Evolutionary conservation across 2,888 invertebrate genomes (phyloP).

Genomic region (Acleris laterana): DNA sequence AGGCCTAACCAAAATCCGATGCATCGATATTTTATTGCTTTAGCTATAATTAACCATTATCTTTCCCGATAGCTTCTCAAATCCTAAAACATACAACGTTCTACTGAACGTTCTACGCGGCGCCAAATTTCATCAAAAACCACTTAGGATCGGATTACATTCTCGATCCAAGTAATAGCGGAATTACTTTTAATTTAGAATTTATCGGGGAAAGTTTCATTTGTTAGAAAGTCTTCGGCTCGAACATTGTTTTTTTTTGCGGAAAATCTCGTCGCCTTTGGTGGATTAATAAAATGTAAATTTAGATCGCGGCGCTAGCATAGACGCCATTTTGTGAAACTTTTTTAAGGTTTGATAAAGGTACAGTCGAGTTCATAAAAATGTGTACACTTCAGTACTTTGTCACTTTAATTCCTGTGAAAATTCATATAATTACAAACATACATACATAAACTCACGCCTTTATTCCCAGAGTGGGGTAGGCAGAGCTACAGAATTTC

Average conservation of each 20-base stretch:
- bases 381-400: no score
- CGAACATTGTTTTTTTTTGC: constrained; percentile 31
- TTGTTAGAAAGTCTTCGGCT: constrained; percentile 25
- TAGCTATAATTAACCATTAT: no score
- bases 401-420: no score
- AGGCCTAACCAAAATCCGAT: no score
- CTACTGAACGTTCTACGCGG: constrained; percentile 22
- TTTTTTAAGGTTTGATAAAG: no score
- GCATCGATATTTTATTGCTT: no score
- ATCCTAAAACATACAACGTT: constrained; percentile 15
- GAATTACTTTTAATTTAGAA: constrained; percentile 36
- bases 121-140: constrained; percentile 31
- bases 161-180: constrained; percentile 25
- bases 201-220: constrained; percentile 35
- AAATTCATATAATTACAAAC: no score
- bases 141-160: constrained; percentile 35
- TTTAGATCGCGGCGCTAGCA: constrained; percentile 18
- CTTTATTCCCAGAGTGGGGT: no score
- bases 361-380: no score
- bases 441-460: no score
- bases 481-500: no score
- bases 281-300: constrained; percentile 36
- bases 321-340: not conserved
- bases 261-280: constrained; percentile 22
- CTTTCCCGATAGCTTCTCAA: not conserved